Conservation (phyloP, 2,888 invertebrate species). For the Baronia brevicornis region DNA sequence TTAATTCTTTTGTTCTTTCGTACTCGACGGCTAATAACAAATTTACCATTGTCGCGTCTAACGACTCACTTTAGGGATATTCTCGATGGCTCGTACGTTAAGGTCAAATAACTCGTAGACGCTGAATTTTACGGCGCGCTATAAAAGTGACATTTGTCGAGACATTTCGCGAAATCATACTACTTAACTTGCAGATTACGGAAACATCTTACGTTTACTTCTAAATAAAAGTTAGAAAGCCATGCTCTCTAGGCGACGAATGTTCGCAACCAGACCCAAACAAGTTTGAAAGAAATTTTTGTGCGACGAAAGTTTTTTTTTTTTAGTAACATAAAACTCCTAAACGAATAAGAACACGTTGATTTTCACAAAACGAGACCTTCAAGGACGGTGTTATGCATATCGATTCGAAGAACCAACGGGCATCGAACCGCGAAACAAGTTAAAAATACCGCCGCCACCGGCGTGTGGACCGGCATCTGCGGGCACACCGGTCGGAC, state of each 20-base stretch:
- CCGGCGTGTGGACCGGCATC: slow-evolving; percentile 64
- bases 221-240: slow-evolving; percentile 45
- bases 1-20: too few relatives aligned
- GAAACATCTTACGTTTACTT: slow-evolving; percentile 30
- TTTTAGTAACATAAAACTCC: slow-evolving; percentile 33
- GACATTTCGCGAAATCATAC: slow-evolving; percentile 42
- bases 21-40: slow-evolving; percentile 27
- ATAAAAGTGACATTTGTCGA: slow-evolving; percentile 50
- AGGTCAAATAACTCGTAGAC: slow-evolving; percentile 50
- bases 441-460: slow-evolving; percentile 70
- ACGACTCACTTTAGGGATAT: slow-evolving; percentile 35
- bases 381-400: slow-evolving; percentile 67
- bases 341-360: slow-evolving; percentile 37
- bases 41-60: slow-evolving; percentile 28
- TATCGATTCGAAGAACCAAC: slow-evolving; percentile 67
- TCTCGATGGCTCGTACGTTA: slow-evolving; percentile 37
- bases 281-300: slow-evolving; percentile 56
- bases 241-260: slow-evolving; percentile 26
- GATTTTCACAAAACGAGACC: slow-evolving; percentile 47
- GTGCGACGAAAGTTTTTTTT: slow-evolving; percentile 30
- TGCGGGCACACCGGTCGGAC: slow-evolving; percentile 69
- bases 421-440: slow-evolving; percentile 72
- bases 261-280: slow-evolving; percentile 33
- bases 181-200: slow-evolving; percentile 26
- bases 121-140: slow-evolving; percentile 42